A percentile compares a stretch with the other conserved stretches of the same genome.
Evolutionary conservation across 2,888 invertebrate species (phyloP).

Genomic region (Zeuzera pyrina): DNA sequence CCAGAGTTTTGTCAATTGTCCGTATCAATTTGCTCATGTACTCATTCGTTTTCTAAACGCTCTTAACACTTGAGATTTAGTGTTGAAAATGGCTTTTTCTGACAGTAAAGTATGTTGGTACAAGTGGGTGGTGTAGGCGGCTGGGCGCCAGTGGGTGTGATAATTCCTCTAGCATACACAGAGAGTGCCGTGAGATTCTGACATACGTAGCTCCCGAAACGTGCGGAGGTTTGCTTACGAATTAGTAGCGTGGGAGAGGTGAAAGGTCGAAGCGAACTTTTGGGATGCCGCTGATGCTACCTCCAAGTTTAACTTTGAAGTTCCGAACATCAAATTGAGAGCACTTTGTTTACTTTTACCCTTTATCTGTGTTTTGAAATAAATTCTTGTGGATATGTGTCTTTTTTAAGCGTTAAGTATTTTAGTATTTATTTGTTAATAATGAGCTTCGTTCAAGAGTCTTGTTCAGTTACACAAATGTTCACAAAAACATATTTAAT

Average conservation of each 20-base stretch:
- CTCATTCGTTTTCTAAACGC: slow-evolving; percentile 24
- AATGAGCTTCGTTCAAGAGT: too few species aligned
- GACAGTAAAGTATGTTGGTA: too few species aligned
- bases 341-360: too few species aligned
- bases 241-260: slow-evolving; percentile 65
- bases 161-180: slow-evolving; percentile 64
- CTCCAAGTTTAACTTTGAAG: slow-evolving; percentile 29
- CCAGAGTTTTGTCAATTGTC: slow-evolving; percentile 54
- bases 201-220: slow-evolving; percentile 63
- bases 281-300: slow-evolving; percentile 23
- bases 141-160: slow-evolving; percentile 62
- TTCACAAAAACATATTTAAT: slow-evolving; percentile 19
- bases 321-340: slow-evolving; percentile 20
- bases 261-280: slow-evolving; percentile 45
- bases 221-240: slow-evolving; percentile 47
- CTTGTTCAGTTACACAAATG: slow-evolving; percentile 21
- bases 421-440: too few species aligned
- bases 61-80: slow-evolving; percentile 33
- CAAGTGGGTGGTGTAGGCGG: slow-evolving; percentile 40
- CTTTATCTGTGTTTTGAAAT: too few species aligned
- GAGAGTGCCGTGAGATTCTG: slow-evolving; percentile 66
- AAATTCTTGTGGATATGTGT: too few species aligned
- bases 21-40: slow-evolving; percentile 31
- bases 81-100: slow-evolving; percentile 36
- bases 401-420: too few species aligned